Evolutionary conservation across 2,888 invertebrate species (phyloP).

Genomic region (Hyposoter dolosus): DNA sequence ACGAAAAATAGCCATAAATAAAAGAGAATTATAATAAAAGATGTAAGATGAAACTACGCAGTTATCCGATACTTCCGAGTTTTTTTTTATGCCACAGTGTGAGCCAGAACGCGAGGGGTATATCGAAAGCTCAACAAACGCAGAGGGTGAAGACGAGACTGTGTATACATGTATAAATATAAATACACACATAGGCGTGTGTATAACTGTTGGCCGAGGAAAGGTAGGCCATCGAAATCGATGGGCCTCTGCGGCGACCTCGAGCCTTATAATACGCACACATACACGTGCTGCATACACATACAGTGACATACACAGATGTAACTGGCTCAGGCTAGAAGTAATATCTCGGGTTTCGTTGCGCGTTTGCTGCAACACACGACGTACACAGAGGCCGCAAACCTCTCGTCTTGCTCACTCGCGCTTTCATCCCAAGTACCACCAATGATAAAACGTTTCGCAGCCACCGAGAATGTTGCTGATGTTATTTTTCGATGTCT

Average conservation of each 20-base stretch:
- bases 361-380: constrained; percentile 57
- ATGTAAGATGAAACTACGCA: constrained; percentile 47
- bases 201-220: constrained; percentile 70
- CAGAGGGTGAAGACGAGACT: constrained; percentile 50
- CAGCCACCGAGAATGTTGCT: constrained; percentile 8
- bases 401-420: constrained; percentile 30
- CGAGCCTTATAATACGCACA: constrained; percentile 60
- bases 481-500: constrained; percentile 35
- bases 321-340: constrained; percentile 51
- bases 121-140: constrained; percentile 38
- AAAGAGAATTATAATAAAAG: constrained; percentile 38
- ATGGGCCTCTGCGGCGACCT: constrained; percentile 72
- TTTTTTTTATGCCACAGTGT: constrained; percentile 8
- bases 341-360: constrained; percentile 62
- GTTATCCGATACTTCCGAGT: constrained; percentile 43
- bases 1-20: constrained; percentile 8
- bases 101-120: constrained; percentile 18
- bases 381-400: constrained; percentile 32
- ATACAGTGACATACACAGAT: constrained; percentile 6
- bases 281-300: background rate
- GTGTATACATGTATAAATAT: constrained; percentile 10
- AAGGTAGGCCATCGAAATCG: constrained; percentile 76
- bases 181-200: background rate
- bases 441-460: constrained; percentile 60
- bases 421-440: constrained; percentile 54